phyloP scores from a whole-genome alignment of 2,113 vertebrate species.

The Vicugna pacos region DNA sequence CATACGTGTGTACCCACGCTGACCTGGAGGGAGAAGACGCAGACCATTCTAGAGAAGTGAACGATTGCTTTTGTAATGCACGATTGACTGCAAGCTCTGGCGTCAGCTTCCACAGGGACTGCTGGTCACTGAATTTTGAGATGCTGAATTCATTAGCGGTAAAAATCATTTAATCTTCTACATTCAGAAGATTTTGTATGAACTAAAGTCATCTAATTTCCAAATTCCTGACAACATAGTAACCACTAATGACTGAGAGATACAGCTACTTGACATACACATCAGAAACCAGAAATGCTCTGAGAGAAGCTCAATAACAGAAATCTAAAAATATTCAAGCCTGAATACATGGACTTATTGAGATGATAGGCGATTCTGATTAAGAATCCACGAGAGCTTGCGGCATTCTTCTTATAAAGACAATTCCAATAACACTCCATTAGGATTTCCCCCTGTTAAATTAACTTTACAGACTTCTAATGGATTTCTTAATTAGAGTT shows the following conservation, averaged over 20 bases:
- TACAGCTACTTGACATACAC: not conserved
- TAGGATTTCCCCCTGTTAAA: constrained; percentile 74
- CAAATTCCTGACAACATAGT: not conserved
- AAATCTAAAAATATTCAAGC: not conserved
- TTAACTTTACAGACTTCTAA: constrained; percentile 72
- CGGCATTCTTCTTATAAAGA: constrained; percentile 69
- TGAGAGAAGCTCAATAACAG: not conserved
- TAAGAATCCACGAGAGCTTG: constrained; percentile 26
- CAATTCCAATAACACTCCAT: constrained; percentile 70
- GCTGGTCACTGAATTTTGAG: not conserved
- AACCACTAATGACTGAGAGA: not conserved
- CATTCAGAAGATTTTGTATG: not conserved
- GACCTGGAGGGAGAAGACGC: not conserved
- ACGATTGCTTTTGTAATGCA: not conserved
- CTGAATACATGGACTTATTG: not conserved
- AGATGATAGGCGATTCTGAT: constrained; percentile 37
- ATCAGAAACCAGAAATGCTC: not conserved
- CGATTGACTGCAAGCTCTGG: not conserved
- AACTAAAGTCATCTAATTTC: not conserved
- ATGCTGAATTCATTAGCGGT: not conserved
- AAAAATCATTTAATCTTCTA: not conserved
- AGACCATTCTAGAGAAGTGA: not conserved
- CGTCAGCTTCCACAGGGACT: not conserved
- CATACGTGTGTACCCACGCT: not conserved
- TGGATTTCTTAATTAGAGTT: constrained; percentile 78